Base-by-base conservation (phyloP, 2,888 invertebrate genomes). In the Xestia rhomboidea region DNA sequence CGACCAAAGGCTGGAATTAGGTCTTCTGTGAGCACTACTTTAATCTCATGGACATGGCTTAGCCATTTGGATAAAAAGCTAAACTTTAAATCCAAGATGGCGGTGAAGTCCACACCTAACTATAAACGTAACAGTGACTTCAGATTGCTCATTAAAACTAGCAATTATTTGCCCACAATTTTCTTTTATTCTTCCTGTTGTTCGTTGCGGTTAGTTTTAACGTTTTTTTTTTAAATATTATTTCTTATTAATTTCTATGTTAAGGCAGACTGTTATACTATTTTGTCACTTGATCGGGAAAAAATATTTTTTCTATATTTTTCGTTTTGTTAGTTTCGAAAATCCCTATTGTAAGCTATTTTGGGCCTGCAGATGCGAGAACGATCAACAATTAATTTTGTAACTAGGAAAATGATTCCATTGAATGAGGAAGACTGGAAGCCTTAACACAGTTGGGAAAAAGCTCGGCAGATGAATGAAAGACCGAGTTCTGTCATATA, bases 201-300 rank as follows among this genome's bases (percentile, higher is more conserved):
- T 69, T 76, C 24, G 34, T 54, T 66, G 63, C 30, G n/a, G 68
- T 83, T 81, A 69, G 67, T 77, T 72, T n/a, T 63, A 70, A 51
- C 21, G 46, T 68, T 71, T 54, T 44, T 70, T 60, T 68, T 71
- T n/a, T n/a, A n/a, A 34, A 77, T 77, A 83, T 79, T 72, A 77
- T 84, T 68, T 85, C 76, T 83, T 85, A 85, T 68, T 51, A 80
- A n/a, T 84, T 80, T 77, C 75, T 86, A 87, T 67, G 57, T 87
- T 87, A 87, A 87, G 87, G 87, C 87, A 84, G 71, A 83, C 66
- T 67, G 84, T 87, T 82, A 82, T 46, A 84, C 73, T 85, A 87
- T 82, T 83, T 87, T 87, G 83, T 81, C 83, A 85, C 79, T 74
- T 83, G 75, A 46, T 78, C 46, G 77, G 82, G 63, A 75, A 81